Evolutionary conservation across 2,888 invertebrate species (phyloP).

Genomic region (Merodon equestris): DNA sequence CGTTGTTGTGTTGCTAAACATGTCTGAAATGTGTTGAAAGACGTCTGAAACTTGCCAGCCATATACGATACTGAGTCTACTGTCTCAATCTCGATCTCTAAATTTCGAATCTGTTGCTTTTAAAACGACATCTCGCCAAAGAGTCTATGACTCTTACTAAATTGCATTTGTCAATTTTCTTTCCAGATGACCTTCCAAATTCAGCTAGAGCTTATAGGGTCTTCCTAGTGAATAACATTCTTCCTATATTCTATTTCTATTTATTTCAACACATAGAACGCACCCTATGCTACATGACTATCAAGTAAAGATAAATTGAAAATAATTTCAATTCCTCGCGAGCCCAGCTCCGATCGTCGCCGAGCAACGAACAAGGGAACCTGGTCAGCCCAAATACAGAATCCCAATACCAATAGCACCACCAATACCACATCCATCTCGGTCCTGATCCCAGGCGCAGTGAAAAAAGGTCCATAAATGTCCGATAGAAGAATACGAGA

Average conservation of each 20-base stretch:
- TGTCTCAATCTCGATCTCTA: no score
- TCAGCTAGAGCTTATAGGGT: no score
- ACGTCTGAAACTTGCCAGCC: no score
- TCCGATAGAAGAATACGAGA: slow-evolving; percentile 63
- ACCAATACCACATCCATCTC: slow-evolving; percentile 5
- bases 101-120: no score
- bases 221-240: no score
- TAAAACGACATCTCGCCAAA: no score
- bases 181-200: no score
- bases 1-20: no score
- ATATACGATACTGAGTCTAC: no score
- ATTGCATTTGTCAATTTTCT: no score
- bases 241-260: neutral
- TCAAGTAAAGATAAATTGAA: slow-evolving; percentile 42
- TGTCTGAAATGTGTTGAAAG: no score
- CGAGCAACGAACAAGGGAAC: slow-evolving; percentile 17
- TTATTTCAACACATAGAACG: neutral
- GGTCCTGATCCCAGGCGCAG: slow-evolving; percentile 27
- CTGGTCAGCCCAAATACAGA: neutral
- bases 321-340: slow-evolving; percentile 38
- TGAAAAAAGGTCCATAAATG: slow-evolving; percentile 67
- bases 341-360: neutral
- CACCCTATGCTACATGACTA: slow-evolving; percentile 4
- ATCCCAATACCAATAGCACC: neutral
- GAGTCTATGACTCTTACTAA: no score